phyloP scores from a whole-genome alignment of 2,888 invertebrate genomes.

The Cerastis rubricosa region DNA sequence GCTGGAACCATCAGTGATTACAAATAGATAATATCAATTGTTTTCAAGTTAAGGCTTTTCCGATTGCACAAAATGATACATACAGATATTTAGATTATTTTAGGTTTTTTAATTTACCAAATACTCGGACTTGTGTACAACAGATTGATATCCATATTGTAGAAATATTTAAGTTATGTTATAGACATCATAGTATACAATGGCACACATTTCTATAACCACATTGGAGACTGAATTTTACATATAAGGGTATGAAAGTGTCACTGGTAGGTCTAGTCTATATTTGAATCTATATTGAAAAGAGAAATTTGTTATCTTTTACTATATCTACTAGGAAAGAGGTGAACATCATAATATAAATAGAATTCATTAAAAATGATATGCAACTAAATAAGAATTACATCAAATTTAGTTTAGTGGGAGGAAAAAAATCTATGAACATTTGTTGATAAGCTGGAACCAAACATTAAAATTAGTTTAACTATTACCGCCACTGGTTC shows the following conservation, averaged over 20 bases:
- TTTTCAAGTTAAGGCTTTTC: slow-evolving; percentile 12
- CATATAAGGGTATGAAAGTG: slow-evolving; percentile 51
- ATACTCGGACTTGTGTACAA: no score
- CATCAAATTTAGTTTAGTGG: not conserved
- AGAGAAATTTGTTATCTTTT: slow-evolving; percentile 49
- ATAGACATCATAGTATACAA: not conserved
- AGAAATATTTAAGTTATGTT: not conserved
- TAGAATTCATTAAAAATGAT: not conserved
- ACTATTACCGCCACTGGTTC: not conserved
- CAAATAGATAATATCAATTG: slow-evolving; percentile 32
- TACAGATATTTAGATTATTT: not conserved
- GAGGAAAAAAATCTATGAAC: slow-evolving; percentile 9
- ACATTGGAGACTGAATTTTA: not conserved
- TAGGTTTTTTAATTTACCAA: not conserved
- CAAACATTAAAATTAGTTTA: no score
- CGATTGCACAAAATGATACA: not conserved
- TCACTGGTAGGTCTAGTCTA: slow-evolving; percentile 23
- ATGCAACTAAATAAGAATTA: not conserved
- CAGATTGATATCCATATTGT: not conserved
- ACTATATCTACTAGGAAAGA: not conserved
- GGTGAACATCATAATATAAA: not conserved
- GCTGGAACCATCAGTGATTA: slow-evolving; percentile 3
- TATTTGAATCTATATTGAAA: slow-evolving; percentile 16
- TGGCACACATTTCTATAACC: not conserved
- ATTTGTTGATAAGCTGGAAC: not conserved